A percentile compares a stretch with the other conserved stretches of the same genome.
Conservation (phyloP, 2,888 invertebrate species). For the Leptinotarsa rubiginosa region DNA sequence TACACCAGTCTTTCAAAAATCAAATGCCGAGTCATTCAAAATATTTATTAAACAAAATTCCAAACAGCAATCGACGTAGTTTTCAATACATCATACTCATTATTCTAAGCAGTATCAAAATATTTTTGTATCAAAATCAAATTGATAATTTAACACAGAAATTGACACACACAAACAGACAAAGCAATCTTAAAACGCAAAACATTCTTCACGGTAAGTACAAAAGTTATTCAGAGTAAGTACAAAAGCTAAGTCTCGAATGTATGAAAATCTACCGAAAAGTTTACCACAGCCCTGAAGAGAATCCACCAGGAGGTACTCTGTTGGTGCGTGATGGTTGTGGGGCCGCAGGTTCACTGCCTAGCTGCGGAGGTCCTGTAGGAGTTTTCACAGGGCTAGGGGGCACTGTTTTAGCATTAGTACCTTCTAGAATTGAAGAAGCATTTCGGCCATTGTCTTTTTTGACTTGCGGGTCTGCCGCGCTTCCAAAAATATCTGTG, state of each 20-base stretch:
- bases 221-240: slow-evolving; percentile 12
- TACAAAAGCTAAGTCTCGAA: slow-evolving; percentile 24
- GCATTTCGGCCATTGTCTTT: slow-evolving; percentile 55
- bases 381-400: slow-evolving; percentile 44
- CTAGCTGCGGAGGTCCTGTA: slow-evolving; percentile 23
- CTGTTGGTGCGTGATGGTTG: slow-evolving; percentile 44
- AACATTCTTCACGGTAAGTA: neutral
- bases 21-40: neutral
- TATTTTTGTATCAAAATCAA: neutral
- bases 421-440: slow-evolving; percentile 58
- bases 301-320: slow-evolving; percentile 59
- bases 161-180: neutral
- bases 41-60: slow-evolving; percentile 12
- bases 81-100: neutral
- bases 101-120: slow-evolving; percentile 11
- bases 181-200: neutral
- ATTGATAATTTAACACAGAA: slow-evolving; percentile 8
- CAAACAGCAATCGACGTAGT: neutral
- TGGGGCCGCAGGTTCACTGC: slow-evolving; percentile 35
- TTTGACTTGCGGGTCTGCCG: slow-evolving; percentile 46
- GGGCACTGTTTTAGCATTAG: slow-evolving; percentile 39
- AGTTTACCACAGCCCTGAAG: slow-evolving; percentile 58
- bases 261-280: slow-evolving; percentile 30
- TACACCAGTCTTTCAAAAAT: too few species aligned
- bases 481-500: slow-evolving; percentile 64